These are phyloP conservation scores for Carduelis carduelis DNA, from an alignment of 2,797 vertebrate species.

Conservation along the genomic window DNA sequence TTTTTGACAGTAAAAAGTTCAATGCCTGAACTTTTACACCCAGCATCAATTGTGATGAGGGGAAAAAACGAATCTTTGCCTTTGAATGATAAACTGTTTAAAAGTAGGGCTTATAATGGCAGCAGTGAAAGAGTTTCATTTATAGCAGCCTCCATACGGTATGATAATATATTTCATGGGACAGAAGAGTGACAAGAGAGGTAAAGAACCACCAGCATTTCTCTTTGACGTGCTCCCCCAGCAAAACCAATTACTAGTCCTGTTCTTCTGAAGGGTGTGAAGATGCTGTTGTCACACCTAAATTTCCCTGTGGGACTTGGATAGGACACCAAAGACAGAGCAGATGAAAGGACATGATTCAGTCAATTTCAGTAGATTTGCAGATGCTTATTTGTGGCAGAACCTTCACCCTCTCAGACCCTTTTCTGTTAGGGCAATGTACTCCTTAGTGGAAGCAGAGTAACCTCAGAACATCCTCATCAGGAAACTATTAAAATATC, in stretches of 20 bases:
- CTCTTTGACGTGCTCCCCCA: slow-evolving; percentile 40
- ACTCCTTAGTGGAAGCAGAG: neutral
- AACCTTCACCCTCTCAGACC: neutral
- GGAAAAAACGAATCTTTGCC: neutral
- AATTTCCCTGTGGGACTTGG: neutral
- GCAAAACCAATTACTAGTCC: slow-evolving; percentile 58
- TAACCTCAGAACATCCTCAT: neutral
- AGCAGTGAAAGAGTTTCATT: slow-evolving; percentile 36
- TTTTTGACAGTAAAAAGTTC: neutral
- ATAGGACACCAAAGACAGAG: neutral
- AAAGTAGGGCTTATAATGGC: neutral
- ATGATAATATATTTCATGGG: neutral
- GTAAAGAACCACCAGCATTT: slow-evolving; percentile 50
- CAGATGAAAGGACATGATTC: neutral
- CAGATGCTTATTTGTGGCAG: neutral
- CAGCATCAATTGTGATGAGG: neutral
- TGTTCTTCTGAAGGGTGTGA: neutral
- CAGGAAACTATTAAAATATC: neutral
- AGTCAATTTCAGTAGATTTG: neutral
- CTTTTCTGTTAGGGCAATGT: neutral
- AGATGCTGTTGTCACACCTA: slow-evolving; percentile 16
- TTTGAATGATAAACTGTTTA: slow-evolving; percentile 40
- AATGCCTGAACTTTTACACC: neutral
- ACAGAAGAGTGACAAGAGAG: neutral
- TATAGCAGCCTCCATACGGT: neutral